phyloP scores from a whole-genome alignment of 2,113 vertebrate species.

The Strigops habroptila region DNA sequence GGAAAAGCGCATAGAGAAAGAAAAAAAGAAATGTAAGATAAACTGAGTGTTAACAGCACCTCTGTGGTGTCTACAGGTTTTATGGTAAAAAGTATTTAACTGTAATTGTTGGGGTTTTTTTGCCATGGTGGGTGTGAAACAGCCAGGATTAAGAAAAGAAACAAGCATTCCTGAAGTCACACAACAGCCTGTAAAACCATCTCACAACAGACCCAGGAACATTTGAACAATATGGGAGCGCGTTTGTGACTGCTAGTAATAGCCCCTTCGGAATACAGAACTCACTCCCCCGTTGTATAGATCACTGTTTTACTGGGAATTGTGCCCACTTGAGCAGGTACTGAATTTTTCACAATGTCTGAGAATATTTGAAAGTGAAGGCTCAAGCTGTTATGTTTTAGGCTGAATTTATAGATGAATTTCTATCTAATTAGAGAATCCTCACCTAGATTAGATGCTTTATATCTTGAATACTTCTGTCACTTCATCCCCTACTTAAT shows the following conservation, averaged over 20 bases:
- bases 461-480: slow-evolving; percentile 24
- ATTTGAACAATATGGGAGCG: not conserved
- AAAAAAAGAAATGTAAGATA: not conserved
- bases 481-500: slow-evolving; percentile 51
- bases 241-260: not conserved
- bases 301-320: not conserved
- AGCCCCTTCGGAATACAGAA: not conserved
- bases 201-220: not conserved
- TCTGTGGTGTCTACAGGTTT: not conserved
- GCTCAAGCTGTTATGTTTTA: not conserved
- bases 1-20: not conserved
- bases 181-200: not conserved
- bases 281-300: not conserved
- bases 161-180: not conserved
- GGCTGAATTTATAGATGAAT: not conserved
- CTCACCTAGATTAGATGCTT: slow-evolving; percentile 19
- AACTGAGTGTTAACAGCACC: not conserved
- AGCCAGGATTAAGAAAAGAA: not conserved
- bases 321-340: not conserved
- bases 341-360: not conserved
- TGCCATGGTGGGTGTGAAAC: not conserved
- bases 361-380: not conserved
- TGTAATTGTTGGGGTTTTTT: not conserved
- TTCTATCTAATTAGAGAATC: slow-evolving; percentile 9
- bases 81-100: not conserved